Evolutionary conservation across 2,113 vertebrate genomes (phyloP), one percentile per base, ranked within the genome.

Genomic region (Muntiacus muntjak): DNA sequence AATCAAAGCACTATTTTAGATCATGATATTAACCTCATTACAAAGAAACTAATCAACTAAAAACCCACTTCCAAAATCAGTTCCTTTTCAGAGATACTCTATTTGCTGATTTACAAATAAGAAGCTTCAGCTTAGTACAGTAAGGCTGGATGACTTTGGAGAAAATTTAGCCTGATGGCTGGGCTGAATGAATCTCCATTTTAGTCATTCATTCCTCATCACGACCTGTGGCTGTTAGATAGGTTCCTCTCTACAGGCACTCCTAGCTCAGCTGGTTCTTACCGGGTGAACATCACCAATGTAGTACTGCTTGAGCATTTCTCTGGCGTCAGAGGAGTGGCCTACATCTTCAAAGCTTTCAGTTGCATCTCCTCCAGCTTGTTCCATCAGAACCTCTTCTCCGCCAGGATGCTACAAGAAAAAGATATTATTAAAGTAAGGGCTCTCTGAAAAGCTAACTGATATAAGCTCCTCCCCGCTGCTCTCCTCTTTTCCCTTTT

Each of bases 341-440:
- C 99, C 99, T 3, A 99, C 99, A 62, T 99, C 99, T 95, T 99
- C 99, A 43, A 99, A 99, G 97, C 99, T 99, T 98, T 99, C 99
- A 0, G 99, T 99, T 78, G 99, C 99, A 92, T 99, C 99, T 36
- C 96, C 84, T 21, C 99, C 99, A 1, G 99, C 99, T 98, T 99
- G 99, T 94, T 99, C 99, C 6, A 99, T 97, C 97, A 99, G 95
- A 96, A 99, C 99, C 95, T 99, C 99, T 98, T 99, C 99, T 92
- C 99, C 99, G 4, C 99, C 99, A 2, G 99, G 99, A 98, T 99
- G 99, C 99, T 99, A 98, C 1, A 95, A 98, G 95, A 90, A 67
- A 99, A 95, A 62, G 25, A 84, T 25, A 88, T 21, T 82, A 36
- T 43, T 98, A n/a, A 98, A 91, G 40, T 85, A n/a, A 89, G 55